Evolutionary conservation across 2,888 invertebrate species (phyloP).

Genomic region (Tenthredo mesomela): DNA sequence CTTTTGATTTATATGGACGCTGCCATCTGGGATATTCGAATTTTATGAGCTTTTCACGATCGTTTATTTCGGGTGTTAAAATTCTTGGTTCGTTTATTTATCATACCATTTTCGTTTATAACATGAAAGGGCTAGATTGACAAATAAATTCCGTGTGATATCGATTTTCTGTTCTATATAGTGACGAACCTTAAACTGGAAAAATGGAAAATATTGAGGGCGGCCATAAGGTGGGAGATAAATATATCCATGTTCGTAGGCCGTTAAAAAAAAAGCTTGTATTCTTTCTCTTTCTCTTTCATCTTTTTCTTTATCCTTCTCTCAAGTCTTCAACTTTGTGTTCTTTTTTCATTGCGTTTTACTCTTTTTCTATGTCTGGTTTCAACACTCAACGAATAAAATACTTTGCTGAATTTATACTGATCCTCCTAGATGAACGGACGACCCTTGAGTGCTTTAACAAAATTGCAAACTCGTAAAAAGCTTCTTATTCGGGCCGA

Average conservation of each 20-base stretch:
- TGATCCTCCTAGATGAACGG: conserved; percentile 9
- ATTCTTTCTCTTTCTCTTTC: background rate
- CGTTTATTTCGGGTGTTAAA: background rate
- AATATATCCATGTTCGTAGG: background rate
- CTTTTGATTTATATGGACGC: background rate
- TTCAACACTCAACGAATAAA: conserved; percentile 6
- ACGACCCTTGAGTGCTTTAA: conserved; percentile 13
- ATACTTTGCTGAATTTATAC: background rate
- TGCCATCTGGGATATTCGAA: background rate
- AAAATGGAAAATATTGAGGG: background rate
- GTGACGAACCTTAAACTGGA: background rate
- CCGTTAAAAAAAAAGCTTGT: background rate
- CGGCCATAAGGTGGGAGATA: background rate
- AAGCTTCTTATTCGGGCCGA: background rate
- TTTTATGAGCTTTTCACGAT: background rate
- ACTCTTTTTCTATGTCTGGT: conserved; percentile 14
- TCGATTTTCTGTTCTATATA: background rate
- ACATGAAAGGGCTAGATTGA: background rate
- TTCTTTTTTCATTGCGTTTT: background rate
- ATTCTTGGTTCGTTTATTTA: background rate
- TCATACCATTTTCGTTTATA: background rate
- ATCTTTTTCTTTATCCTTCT: background rate
- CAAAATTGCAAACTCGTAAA: conserved; percentile 25
- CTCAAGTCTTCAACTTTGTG: background rate
- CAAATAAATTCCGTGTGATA: background rate